A percentile compares a stretch with the other conserved stretches of the same genome.
phyloP scores from a whole-genome alignment of 2,888 invertebrate species.

The Caenorhabditis angaria region DNA sequence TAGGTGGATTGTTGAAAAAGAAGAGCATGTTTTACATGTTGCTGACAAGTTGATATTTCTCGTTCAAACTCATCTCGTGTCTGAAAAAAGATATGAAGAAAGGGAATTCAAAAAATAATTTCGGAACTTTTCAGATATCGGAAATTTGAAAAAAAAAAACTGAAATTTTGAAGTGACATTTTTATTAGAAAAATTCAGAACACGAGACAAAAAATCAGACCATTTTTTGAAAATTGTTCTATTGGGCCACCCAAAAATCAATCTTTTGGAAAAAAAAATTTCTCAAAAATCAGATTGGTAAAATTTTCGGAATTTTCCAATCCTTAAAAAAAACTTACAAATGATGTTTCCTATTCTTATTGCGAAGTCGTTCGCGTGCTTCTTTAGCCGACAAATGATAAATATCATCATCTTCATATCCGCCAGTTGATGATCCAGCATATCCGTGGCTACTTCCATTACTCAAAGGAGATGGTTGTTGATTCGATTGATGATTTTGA shows the following conservation, averaged over 20 bases:
- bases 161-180: background rate
- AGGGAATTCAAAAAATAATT: background rate
- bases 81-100: slow-evolving; percentile 13
- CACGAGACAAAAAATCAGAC: background rate
- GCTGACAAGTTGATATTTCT: slow-evolving; percentile 67
- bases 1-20: background rate
- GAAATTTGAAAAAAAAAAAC: background rate
- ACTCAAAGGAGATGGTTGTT: slow-evolving; percentile 40
- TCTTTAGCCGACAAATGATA: slow-evolving; percentile 69
- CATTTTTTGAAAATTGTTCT: background rate
- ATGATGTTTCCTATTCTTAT: slow-evolving; percentile 52
- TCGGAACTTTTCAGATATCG: background rate
- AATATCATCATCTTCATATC: slow-evolving; percentile 58
- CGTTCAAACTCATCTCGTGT: slow-evolving; percentile 66
- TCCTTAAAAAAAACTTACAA: slow-evolving; percentile 24
- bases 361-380: slow-evolving; percentile 65
- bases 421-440: slow-evolving; percentile 31
- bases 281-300: background rate
- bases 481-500: slow-evolving; percentile 25
- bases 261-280: slow-evolving; percentile 1
- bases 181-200: background rate
- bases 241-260: slow-evolving; percentile 1
- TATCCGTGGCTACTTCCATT: slow-evolving; percentile 44
- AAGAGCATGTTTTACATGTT: slow-evolving; percentile 54
- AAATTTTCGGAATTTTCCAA: background rate